Evolutionary conservation across 2,888 invertebrate genomes (phyloP).

Genomic region (Hypomecis atomaria): DNA sequence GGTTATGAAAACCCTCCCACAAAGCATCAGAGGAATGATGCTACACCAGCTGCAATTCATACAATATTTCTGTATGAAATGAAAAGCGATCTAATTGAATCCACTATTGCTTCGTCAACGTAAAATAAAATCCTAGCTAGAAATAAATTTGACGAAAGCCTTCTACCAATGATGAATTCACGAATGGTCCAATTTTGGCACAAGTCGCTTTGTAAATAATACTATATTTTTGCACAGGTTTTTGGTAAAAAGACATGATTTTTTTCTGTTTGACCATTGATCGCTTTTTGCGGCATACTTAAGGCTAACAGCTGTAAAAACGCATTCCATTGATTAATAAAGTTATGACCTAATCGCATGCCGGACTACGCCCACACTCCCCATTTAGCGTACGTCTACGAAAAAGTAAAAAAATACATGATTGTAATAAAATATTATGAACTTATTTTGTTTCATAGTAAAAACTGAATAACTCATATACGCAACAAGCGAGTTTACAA

Average conservation of each 20-base stretch:
- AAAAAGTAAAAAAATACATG: slow-evolving; percentile 12
- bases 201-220: slow-evolving; percentile 71
- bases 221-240: slow-evolving; percentile 46
- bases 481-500: slow-evolving; percentile 60
- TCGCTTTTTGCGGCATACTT: not conserved
- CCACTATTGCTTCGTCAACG: slow-evolving; percentile 59
- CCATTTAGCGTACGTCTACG: slow-evolving; percentile 26
- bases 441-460: slow-evolving; percentile 2
- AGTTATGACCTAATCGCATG: slow-evolving; percentile 15
- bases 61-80: slow-evolving; percentile 1
- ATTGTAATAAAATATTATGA: slow-evolving; percentile 15
- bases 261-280: not conserved
- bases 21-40: not conserved
- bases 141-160: slow-evolving; percentile 46
- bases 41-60: not conserved
- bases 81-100: slow-evolving; percentile 41
- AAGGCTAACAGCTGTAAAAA: not conserved
- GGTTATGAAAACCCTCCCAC: slow-evolving; percentile 4
- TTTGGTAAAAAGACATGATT: not conserved
- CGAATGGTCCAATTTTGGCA: slow-evolving; percentile 80
- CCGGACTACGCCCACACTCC: slow-evolving; percentile 30
- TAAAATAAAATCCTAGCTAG: slow-evolving; percentile 53
- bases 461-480: slow-evolving; percentile 16
- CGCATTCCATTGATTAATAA: slow-evolving; percentile 7
- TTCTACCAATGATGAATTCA: slow-evolving; percentile 58